Percentiles rank a stretch among this genome's conserved stretches.
phyloP scores from a whole-genome alignment of 2,797 vertebrate species.

The Orientallactaga sibirica region DNA sequence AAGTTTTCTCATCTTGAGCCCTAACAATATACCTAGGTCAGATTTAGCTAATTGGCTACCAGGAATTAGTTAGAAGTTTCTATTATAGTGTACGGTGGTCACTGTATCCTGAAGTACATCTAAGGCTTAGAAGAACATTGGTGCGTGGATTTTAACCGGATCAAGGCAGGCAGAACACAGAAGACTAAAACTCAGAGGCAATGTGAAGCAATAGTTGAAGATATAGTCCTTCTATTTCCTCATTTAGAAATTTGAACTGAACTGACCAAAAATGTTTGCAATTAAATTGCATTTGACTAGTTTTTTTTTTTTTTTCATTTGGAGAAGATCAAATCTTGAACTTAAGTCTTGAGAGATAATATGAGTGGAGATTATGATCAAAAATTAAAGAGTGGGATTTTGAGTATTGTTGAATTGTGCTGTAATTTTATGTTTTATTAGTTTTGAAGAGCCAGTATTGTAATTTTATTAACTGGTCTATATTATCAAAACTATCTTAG shows the following conservation, averaged over 20 bases:
- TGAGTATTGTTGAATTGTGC: not conserved
- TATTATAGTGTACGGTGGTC: not conserved
- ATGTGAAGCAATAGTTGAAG: not conserved
- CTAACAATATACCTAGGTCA: not conserved
- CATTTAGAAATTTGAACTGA: not conserved
- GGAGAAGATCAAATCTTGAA: not conserved
- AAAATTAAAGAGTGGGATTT: too few relatives aligned
- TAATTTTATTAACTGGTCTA: not conserved
- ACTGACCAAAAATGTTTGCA: not conserved
- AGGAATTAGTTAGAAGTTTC: not conserved
- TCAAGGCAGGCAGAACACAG: not conserved
- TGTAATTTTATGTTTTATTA: not conserved
- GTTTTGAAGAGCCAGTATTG: not conserved
- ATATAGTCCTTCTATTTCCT: not conserved
- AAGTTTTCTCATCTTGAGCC: not conserved
- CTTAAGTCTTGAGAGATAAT: not conserved
- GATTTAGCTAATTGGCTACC: not conserved
- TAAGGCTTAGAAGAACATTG: not conserved
- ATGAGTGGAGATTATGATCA: too few relatives aligned
- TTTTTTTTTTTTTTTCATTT: not conserved
- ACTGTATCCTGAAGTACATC: not conserved
- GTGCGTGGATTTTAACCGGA: accelerated
- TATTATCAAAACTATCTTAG: not conserved
- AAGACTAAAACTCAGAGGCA: not conserved
- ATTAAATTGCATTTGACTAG: constrained; percentile 42